Conservation (phyloP, 1,140 invertebrate genomes). For the Dinoponera quadriceps region DNA sequence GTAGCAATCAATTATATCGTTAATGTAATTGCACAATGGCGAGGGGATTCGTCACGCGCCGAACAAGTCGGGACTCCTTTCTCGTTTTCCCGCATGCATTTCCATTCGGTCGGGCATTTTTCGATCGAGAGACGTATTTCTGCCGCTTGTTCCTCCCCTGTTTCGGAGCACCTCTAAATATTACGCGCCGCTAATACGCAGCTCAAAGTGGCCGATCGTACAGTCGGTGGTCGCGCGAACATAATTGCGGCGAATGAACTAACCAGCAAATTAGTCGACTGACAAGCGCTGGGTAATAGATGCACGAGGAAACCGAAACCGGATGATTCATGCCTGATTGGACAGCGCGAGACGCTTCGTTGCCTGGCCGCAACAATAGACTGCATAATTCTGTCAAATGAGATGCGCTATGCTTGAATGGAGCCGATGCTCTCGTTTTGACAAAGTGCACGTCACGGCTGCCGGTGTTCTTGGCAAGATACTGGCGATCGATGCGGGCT, state of each 20-base stretch:
- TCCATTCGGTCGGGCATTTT: not conserved
- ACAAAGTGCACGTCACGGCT: slow-evolving; percentile 47
- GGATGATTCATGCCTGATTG: slow-evolving; percentile 77
- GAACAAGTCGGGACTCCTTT: too few relatives aligned
- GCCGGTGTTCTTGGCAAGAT: slow-evolving; percentile 52
- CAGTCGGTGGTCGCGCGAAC: slow-evolving; percentile 54
- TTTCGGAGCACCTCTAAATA: slow-evolving; percentile 8
- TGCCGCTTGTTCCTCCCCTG: not conserved
- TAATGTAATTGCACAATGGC: too few relatives aligned
- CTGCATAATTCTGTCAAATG: slow-evolving; percentile 73
- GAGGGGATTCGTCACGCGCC: too few relatives aligned
- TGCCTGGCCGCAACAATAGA: slow-evolving; percentile 69
- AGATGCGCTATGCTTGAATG: slow-evolving; percentile 67
- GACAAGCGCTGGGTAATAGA: slow-evolving; percentile 74
- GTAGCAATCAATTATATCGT: too few relatives aligned
- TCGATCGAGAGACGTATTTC: not conserved
- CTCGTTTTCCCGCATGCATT: not conserved
- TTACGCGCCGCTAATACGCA: not conserved
- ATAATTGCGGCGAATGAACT: slow-evolving; percentile 75
- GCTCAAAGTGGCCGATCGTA: slow-evolving; percentile 45
- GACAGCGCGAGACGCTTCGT: slow-evolving; percentile 73
- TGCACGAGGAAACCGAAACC: slow-evolving; percentile 75
- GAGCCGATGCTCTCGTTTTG: slow-evolving; percentile 60
- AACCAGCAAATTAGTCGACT: slow-evolving; percentile 75
- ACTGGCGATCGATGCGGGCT: slow-evolving; percentile 31